Conservation (phyloP, 2,113 vertebrate genomes). For the Melanerpes formicivorus region DNA sequence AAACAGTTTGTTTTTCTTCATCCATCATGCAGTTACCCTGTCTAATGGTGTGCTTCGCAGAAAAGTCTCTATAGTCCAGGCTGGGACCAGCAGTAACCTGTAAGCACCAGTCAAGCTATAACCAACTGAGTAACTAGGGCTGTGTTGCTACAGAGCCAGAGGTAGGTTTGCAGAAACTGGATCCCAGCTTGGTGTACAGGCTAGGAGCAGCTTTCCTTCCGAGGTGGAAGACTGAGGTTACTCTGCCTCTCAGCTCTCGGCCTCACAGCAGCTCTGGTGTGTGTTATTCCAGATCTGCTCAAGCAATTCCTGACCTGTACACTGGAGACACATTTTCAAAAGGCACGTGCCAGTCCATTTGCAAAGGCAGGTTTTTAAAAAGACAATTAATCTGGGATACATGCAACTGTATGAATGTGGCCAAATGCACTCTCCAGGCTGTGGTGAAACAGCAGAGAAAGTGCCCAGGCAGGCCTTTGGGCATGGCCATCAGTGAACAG, state of each 20-base stretch:
- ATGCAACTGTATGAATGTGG: not conserved
- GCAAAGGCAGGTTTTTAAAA: not conserved
- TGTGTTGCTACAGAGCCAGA: not conserved
- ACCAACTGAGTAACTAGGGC: not conserved
- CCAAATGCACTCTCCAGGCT: not conserved
- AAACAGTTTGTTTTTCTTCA: not conserved
- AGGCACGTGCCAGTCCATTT: not conserved
- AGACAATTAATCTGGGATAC: not conserved
- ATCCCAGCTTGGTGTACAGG: not conserved
- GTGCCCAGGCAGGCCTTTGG: not conserved
- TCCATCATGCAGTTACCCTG: not conserved
- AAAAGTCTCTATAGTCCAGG: not conserved
- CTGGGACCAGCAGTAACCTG: not conserved
- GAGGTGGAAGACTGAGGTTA: not conserved
- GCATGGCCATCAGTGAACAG: not conserved
- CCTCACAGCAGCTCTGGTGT: not conserved
- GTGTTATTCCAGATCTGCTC: not conserved
- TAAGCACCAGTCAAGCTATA: rapidly evolving
- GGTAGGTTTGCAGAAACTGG: not conserved
- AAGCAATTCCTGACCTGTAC: not conserved
- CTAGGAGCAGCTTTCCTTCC: not conserved
- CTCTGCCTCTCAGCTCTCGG: not conserved
- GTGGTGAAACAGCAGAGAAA: not conserved
- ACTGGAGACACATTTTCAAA: not conserved
- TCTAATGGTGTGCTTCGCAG: not conserved